Conservation (phyloP, 2,113 vertebrate genomes). For the Phoxinus phoxinus region DNA sequence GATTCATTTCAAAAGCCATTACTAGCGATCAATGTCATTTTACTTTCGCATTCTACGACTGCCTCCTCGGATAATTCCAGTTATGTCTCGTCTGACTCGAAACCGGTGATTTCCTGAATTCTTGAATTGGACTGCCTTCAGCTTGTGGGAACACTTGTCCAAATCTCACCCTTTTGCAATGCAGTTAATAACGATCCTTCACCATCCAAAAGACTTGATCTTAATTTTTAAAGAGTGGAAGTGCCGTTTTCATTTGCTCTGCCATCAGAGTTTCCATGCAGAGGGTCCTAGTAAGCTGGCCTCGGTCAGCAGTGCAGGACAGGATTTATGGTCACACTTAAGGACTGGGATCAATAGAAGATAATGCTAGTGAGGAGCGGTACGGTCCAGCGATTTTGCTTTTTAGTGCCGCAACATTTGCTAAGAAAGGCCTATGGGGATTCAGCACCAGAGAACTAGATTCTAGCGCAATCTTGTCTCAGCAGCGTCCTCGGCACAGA, state of each 20-base stretch:
- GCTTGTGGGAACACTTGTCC: not conserved
- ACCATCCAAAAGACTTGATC: not conserved
- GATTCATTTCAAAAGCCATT: constrained; percentile 56
- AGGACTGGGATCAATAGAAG: constrained; percentile 72
- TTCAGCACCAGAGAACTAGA: not conserved
- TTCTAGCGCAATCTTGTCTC: not conserved
- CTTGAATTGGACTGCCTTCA: not conserved
- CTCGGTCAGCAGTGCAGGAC: constrained; percentile 54
- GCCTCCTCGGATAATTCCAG: constrained; percentile 44
- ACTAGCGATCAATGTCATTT: constrained; percentile 65
- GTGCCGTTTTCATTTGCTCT: not conserved
- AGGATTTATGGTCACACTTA: constrained; percentile 78
- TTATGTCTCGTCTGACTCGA: constrained; percentile 35
- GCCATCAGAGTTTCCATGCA: not conserved
- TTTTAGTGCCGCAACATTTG: constrained; percentile 49
- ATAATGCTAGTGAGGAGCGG: constrained; percentile 58
- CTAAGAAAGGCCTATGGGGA: constrained; percentile 40
- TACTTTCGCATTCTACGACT: constrained; percentile 60
- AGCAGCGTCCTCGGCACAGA: not conserved
- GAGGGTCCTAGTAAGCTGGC: constrained; percentile 55
- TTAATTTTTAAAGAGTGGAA: not conserved
- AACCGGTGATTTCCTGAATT: constrained; percentile 16
- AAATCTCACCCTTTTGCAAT: not conserved
- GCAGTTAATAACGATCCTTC: not conserved
- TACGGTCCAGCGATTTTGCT: constrained; percentile 16